Evolutionary conservation across 2,797 vertebrate genomes (phyloP).

Genomic region (Phalloptychus januarius): DNA sequence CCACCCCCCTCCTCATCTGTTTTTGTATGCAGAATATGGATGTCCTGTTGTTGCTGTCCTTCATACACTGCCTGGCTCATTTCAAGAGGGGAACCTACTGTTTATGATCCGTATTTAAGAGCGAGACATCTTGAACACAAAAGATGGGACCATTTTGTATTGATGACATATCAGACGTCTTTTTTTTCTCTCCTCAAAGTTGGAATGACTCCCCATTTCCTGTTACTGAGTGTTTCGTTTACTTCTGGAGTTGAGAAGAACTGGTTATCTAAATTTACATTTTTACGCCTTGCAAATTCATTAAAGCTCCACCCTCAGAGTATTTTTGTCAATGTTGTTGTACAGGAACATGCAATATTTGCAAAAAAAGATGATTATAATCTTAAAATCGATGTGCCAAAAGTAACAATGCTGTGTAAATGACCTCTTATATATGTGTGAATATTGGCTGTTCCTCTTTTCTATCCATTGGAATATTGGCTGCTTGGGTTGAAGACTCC

Average conservation of each 20-base stretch:
- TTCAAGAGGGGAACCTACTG: constrained; percentile 84
- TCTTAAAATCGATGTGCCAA: constrained; percentile 93
- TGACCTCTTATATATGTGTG: constrained; percentile 86
- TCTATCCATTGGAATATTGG: constrained; percentile 94
- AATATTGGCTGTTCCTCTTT: constrained; percentile 96
- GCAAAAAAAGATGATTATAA: constrained; percentile 83
- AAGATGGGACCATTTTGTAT: constrained; percentile 94
- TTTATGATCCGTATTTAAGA: constrained; percentile 79
- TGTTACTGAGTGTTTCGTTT: constrained; percentile 77
- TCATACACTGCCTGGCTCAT: constrained; percentile 91
- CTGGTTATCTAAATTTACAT: constrained; percentile 86
- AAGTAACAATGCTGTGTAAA: constrained; percentile 87
- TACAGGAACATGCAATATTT: constrained; percentile 99
- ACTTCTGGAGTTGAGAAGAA: constrained; percentile 89
- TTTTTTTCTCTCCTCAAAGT: constrained; percentile 71
- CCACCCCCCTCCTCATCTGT: constrained; percentile 75
- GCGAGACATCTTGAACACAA: constrained; percentile 91
- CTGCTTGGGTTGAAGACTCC: constrained; percentile 90
- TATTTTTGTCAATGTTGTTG: constrained; percentile 91
- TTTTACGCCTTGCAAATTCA: constrained; percentile 85
- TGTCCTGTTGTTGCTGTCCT: constrained; percentile 89
- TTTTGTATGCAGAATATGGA: constrained; percentile 87
- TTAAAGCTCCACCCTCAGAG: constrained; percentile 80
- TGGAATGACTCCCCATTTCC: constrained; percentile 87
- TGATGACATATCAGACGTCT: constrained; percentile 88